Conservation (phyloP, 2,797 vertebrate species). For the Cynodonichthys magdalenae region DNA sequence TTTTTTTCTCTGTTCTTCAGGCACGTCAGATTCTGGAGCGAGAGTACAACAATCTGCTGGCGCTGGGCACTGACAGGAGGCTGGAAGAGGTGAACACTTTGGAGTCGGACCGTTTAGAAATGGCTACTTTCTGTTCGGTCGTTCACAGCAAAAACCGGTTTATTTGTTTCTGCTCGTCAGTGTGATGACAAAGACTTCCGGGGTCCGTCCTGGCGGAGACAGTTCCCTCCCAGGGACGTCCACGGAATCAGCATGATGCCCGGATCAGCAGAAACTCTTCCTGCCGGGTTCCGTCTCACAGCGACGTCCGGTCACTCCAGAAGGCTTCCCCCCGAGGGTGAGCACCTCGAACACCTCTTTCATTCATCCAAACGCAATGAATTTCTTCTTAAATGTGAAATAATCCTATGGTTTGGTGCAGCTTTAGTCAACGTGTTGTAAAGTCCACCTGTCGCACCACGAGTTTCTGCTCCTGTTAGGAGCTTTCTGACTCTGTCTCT, state of each 20-base stretch:
- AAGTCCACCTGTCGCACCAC: too few relatives aligned
- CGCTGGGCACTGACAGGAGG: conserved; percentile 96
- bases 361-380: too few relatives aligned
- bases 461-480: conserved; percentile 29
- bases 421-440: too few relatives aligned
- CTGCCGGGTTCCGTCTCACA: conserved; percentile 95
- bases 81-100: conserved; percentile 92
- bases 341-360: neutral
- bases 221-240: conserved; percentile 94
- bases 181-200: conserved; percentile 93
- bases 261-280: conserved; percentile 95
- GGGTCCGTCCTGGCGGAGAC: conserved; percentile 94
- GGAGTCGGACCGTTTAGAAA: too few relatives aligned
- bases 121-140: too few relatives aligned
- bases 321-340: conserved; percentile 92
- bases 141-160: too few relatives aligned
- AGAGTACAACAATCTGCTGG: conserved; percentile 98
- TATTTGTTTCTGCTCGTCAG: conserved; percentile 26
- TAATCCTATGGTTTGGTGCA: neutral
- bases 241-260: conserved; percentile 99
- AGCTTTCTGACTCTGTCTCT: conserved; percentile 64
- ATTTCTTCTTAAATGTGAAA: neutral
- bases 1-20: conserved; percentile 65
- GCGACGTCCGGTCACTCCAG: conserved; percentile 92
- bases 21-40: conserved; percentile 98